Percentiles rank a stretch among this genome's conserved stretches.
Evolutionary conservation across 1,140 invertebrate genomes (phyloP).

Genomic region (fruit fly (Drosophila melanogaster)): DNA sequence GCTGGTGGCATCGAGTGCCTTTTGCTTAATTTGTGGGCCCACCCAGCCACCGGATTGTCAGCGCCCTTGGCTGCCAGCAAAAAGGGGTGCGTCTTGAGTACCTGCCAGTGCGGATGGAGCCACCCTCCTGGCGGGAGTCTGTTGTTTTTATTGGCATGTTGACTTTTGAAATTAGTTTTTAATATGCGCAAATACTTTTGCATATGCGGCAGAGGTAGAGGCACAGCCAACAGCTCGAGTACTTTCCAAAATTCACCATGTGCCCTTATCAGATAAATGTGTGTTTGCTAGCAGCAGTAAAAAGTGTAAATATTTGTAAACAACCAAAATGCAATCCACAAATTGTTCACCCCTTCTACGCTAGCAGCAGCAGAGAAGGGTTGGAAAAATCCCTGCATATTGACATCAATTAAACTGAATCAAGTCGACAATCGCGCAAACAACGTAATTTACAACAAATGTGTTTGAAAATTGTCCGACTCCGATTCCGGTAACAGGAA

Average conservation of each 20-base stretch:
- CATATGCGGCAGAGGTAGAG: slow-evolving; percentile 48
- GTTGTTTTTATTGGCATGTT: slow-evolving; percentile 82
- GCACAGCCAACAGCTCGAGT: slow-evolving; percentile 31
- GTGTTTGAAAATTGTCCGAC: slow-evolving; percentile 60
- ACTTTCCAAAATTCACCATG: slow-evolving; percentile 61
- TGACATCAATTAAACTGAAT: slow-evolving; percentile 83
- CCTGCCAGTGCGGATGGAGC: slow-evolving; percentile 36
- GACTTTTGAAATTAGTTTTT: slow-evolving; percentile 83
- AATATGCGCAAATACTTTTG: slow-evolving; percentile 82
- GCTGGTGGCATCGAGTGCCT: slow-evolving; percentile 60
- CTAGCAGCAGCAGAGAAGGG: neutral
- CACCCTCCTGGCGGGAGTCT: slow-evolving; percentile 49
- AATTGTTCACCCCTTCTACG: slow-evolving; percentile 30
- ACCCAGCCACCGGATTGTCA: slow-evolving; percentile 19
- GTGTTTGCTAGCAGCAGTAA: slow-evolving; percentile 27
- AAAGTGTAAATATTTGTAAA: slow-evolving; percentile 77
- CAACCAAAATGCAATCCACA: slow-evolving; percentile 67
- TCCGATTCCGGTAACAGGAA: slow-evolving; percentile 54
- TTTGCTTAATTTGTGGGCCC: slow-evolving; percentile 77
- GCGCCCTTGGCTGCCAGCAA: slow-evolving; percentile 54
- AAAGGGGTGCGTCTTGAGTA: slow-evolving; percentile 77
- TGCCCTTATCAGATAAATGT: slow-evolving; percentile 58
- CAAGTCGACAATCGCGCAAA: slow-evolving; percentile 81
- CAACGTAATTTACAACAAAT: slow-evolving; percentile 84
- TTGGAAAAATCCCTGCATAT: slow-evolving; percentile 76